These are phyloP conservation scores for Pseudonaja textilis DNA, from an alignment of 2,113 vertebrate genomes.

Conservation along the genomic window DNA sequence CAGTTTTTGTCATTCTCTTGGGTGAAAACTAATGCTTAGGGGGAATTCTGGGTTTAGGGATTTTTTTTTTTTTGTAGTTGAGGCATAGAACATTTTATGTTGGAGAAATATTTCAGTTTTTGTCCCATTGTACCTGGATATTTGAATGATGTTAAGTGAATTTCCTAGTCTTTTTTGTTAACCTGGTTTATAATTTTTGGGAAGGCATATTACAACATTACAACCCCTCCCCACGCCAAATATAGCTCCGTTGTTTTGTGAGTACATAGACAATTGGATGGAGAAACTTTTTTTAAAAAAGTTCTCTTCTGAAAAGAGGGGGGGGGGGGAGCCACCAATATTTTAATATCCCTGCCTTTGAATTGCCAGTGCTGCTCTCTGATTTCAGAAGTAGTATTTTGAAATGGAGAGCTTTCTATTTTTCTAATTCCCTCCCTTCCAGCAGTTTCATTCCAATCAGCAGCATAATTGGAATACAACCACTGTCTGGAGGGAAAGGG, in stretches of 20 bases:
- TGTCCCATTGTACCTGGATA: constrained; percentile 39
- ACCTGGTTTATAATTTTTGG: constrained; percentile 43
- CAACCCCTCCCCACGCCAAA: accelerated
- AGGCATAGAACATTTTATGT: not conserved
- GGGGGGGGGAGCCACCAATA: not conserved
- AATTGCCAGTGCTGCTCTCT: constrained; percentile 24
- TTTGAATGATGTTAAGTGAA: accelerated
- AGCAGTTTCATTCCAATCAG: constrained; percentile 72
- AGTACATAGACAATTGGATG: constrained; percentile 48
- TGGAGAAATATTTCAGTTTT: not conserved
- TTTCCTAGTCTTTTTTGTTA: constrained; percentile 11
- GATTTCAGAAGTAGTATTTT: constrained; percentile 41
- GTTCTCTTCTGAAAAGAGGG: not conserved
- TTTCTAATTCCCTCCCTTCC: constrained; percentile 44
- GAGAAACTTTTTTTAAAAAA: constrained; percentile 24
- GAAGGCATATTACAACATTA: constrained; percentile 16
- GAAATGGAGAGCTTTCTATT: constrained; percentile 36
- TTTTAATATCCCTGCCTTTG: constrained; percentile 13
- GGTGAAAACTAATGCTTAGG: not conserved
- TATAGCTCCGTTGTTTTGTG: not conserved
- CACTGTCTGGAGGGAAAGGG: constrained; percentile 73
- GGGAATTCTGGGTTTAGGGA: not conserved
- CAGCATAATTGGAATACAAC: constrained; percentile 77
- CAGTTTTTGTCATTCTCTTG: not conserved
- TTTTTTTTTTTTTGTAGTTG: not conserved